Evolutionary conservation across 2,797 vertebrate species (phyloP), one percentile per base, ranked within the genome.

Genomic region (Ptychadena robeensis): DNA sequence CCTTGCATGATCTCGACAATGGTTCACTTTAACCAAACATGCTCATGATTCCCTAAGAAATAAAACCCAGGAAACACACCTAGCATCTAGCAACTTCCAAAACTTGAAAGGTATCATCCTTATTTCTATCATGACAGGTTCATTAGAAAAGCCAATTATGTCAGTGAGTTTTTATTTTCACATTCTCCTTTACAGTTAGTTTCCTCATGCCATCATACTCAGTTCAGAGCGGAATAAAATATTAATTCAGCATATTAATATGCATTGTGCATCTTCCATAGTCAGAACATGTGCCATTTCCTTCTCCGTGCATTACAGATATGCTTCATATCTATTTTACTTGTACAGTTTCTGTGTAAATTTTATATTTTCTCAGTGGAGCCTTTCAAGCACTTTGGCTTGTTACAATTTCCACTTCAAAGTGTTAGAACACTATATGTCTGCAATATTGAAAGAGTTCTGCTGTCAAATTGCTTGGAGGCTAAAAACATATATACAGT

Each of bases 371-470:
- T 76, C 59, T 70, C 38, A 14, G 37, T 76, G 72, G 48, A 80
- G 44, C 64, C 80, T 82, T 70, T 74, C 75, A 79, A 82, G 76
- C 73, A 25, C 79, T 28, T 74, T 85, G 76, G 79, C 79, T 86
- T 80, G 75, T 83, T 83, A 82, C 79, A 83, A 80, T 87, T 80
- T 82, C 73, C 64, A 83, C 79, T 81, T 84, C 83, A 81, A 76
- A 85, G 83, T 81, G 78, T 85, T 81, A 76, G 66, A 81, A 80
- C 38, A 44, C 57, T 81, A 35, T 81, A 76, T 25, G 77, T 65
- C 83, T 82, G 72, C 83, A 74, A 85, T 85, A 84, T 83, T 85
- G 79, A 88, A 86, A 82, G 63, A 81, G 69, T 80, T 85, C 79
- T 83, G 68, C 78, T 31, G 70, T 85, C 78, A 85, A 68, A 71